Evolutionary conservation across 2,888 invertebrate species (phyloP).

Genomic region (Aphodius granarius): DNA sequence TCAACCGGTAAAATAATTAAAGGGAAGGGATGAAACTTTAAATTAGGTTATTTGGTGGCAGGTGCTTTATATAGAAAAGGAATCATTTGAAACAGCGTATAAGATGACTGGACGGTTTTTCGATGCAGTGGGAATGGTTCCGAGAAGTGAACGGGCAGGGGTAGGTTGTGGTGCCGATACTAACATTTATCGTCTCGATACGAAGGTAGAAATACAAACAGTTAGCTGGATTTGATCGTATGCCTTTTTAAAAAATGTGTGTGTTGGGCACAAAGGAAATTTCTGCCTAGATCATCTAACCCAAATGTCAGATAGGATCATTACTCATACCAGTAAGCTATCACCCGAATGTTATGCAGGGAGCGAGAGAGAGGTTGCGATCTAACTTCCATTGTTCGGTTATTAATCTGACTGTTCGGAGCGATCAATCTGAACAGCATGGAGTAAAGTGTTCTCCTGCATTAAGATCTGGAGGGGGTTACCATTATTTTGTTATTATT

Average conservation of each 20-base stretch:
- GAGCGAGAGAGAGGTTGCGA: conserved; percentile 46
- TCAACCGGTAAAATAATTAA: conserved; percentile 12
- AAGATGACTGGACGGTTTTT: conserved; percentile 43
- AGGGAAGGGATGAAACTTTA: conserved; percentile 26
- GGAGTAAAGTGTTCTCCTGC: conserved; percentile 43
- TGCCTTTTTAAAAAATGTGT: neutral
- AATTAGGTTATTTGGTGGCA: conserved; percentile 37
- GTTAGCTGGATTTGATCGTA: neutral
- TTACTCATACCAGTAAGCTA: conserved; percentile 53
- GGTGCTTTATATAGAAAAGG: conserved; percentile 32
- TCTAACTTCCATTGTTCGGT: conserved; percentile 51
- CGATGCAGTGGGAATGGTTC: conserved; percentile 40
- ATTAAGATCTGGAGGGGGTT: conserved; percentile 29
- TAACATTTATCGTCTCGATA: neutral
- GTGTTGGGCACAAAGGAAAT: conserved; percentile 35
- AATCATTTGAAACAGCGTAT: conserved; percentile 42
- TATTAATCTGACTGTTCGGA: conserved; percentile 49
- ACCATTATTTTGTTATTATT: conserved; percentile 34
- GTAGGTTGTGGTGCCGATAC: neutral
- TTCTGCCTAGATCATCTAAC: conserved; percentile 52
- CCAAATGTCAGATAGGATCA: conserved; percentile 50
- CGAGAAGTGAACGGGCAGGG: conserved; percentile 33
- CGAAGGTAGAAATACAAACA: neutral
- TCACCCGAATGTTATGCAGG: conserved; percentile 46
- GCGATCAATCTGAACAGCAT: conserved; percentile 46